Base-by-base conservation (phyloP, 2,888 invertebrate species). In the Pandemis cinnamomeana region DNA sequence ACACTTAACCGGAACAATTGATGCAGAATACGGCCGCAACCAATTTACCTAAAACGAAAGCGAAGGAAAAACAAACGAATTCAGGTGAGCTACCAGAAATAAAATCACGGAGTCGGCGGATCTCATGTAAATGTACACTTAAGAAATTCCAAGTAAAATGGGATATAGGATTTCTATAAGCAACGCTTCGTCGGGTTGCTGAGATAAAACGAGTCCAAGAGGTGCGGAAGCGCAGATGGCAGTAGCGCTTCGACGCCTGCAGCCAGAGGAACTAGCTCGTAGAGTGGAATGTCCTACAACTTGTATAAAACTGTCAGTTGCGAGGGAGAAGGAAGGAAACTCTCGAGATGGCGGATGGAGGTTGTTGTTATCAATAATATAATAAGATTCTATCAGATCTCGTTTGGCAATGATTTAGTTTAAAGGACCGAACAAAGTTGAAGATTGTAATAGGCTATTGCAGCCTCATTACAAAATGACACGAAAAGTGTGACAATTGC, bases 141-240 rank as follows among this genome's bases (percentile, higher is more conserved):
- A 64, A 7, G 27, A 67, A 15, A 53, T 53, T 67, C 67, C 7
- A 51, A 67, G 51, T 67, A 51, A 67, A 67, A 41, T 67, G 27
- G 48, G 64, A 66, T 53, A 67, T 41, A 67, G 67, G 67, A 53
- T 27, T 67, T 67, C 67, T 51, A 67, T 67, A 67, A 67, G 53
- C n/a, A 53, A 67, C 67, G 67, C 48, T 67, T 15, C 51, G 67
- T 10, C 15, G 67, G 36, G 15, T 20, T 11, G 64, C 67, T 51
- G 41, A 67, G 67, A 67, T 67, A 67, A 67, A 67, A 67, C 77
- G 74, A 75, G 79, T 81, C 82, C 82, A 82, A 77, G 53, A 81
- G 81, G 82, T 77, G 74, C 83, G 83, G 83, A 81, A 80, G 75
- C 81, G 72, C 83, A 82, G 83, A 82, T 82, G 82, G 78, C 77